Evolutionary conservation across 2,888 invertebrate genomes (phyloP).

Genomic region (Ypsolopha sequella): DNA sequence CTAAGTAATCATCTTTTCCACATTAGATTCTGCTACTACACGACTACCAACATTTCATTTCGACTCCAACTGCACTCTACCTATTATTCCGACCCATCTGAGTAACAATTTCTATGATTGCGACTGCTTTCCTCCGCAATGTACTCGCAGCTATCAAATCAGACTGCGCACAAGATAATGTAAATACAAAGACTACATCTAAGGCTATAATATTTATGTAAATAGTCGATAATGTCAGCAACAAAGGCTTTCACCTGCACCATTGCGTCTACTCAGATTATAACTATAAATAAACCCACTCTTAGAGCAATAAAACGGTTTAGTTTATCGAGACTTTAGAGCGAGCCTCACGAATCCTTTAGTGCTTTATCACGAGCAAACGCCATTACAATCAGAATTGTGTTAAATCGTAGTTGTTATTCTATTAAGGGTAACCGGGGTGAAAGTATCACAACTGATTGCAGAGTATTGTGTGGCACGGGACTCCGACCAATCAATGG

Average conservation of each 20-base stretch:
- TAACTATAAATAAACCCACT: not conserved
- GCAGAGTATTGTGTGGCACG: slow-evolving; percentile 36
- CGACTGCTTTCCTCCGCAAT: slow-evolving; percentile 27
- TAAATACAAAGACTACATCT: too few species aligned
- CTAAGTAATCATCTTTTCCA: slow-evolving; percentile 6
- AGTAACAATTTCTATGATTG: slow-evolving; percentile 35
- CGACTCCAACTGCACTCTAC: slow-evolving; percentile 27
- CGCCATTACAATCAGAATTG: slow-evolving; percentile 46
- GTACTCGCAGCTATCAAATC: slow-evolving; percentile 9
- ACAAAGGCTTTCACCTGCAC: not conserved
- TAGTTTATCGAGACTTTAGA: slow-evolving; percentile 36
- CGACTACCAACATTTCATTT: slow-evolving; percentile 39
- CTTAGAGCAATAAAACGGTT: slow-evolving; percentile 23
- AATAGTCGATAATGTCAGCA: not conserved
- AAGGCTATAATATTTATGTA: not conserved
- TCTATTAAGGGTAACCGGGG: slow-evolving; percentile 52
- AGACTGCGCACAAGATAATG: slow-evolving; percentile 8
- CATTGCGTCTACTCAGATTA: not conserved
- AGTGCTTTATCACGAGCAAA: slow-evolving; percentile 58
- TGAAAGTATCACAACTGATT: slow-evolving; percentile 60
- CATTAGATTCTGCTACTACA: slow-evolving; percentile 29
- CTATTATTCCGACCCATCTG: slow-evolving; percentile 23
- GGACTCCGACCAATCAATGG: slow-evolving; percentile 30
- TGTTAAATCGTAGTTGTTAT: slow-evolving; percentile 30
- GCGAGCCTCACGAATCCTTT: slow-evolving; percentile 59